Conservation (phyloP, 2,797 vertebrate species). For the Meda fulgida region DNA sequence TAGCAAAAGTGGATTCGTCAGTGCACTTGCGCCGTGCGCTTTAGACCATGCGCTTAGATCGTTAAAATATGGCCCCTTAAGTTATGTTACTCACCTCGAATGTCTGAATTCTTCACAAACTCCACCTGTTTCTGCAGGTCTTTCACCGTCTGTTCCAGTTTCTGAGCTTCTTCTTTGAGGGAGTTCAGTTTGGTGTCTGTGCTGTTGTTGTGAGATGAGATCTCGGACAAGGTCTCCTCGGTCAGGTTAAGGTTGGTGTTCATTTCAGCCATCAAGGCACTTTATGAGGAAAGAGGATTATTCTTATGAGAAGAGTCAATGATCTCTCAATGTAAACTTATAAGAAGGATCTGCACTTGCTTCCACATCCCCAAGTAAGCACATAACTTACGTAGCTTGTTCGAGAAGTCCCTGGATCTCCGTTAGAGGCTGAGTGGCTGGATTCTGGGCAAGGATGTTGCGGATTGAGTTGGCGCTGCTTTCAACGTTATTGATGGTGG, state of each 20-base stretch:
- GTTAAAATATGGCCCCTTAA: too few species aligned
- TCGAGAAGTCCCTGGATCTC: slow-evolving; percentile 90
- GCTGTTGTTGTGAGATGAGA: slow-evolving; percentile 75
- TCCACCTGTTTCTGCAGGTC: slow-evolving; percentile 91
- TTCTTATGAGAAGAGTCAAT: neutral
- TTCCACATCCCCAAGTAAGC: neutral
- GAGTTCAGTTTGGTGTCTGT: slow-evolving; percentile 75
- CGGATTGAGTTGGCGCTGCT: slow-evolving; percentile 83
- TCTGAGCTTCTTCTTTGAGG: slow-evolving; percentile 83
- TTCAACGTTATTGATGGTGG: slow-evolving; percentile 83
- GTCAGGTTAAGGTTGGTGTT: slow-evolving; percentile 82
- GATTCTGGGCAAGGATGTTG: slow-evolving; percentile 84
- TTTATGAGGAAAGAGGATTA: slow-evolving; percentile 64
- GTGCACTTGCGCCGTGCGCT: too few species aligned
- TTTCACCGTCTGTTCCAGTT: slow-evolving; percentile 82
- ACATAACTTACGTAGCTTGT: slow-evolving; percentile 86
- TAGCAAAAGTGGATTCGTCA: too few species aligned
- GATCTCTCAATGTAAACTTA: neutral
- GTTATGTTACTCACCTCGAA: slow-evolving; percentile 81
- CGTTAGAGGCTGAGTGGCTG: slow-evolving; percentile 86
- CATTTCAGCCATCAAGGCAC: slow-evolving; percentile 86
- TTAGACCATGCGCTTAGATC: too few species aligned
- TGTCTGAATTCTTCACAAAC: slow-evolving; percentile 95
- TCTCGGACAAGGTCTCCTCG: slow-evolving; percentile 77
- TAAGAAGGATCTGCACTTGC: neutral